A percentile compares a stretch with the other conserved stretches of the same genome.
phyloP scores from a whole-genome alignment of 2,888 invertebrate species.

The Melikaiella ostensackeni region DNA sequence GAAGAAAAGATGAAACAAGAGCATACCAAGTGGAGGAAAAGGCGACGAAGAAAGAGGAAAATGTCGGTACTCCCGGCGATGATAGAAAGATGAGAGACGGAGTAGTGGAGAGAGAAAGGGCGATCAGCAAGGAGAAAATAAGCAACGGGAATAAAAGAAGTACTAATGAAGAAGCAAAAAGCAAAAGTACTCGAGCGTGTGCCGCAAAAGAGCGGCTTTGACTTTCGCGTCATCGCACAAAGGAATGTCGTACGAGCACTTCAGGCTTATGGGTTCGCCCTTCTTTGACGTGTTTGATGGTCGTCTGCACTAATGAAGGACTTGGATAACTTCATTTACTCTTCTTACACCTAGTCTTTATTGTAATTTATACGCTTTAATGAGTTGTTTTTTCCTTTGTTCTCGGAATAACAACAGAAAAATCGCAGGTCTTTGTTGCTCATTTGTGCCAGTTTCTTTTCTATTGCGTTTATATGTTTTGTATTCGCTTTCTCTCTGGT shows the following conservation, averaged over 20 bases:
- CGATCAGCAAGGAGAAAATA: constrained; percentile 57
- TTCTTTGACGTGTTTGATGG: constrained; percentile 56
- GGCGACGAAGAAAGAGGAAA: constrained; percentile 51
- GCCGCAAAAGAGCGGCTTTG: constrained; percentile 51
- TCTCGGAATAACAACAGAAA: neutral
- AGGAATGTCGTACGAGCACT: constrained; percentile 54
- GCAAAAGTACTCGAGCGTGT: constrained; percentile 56
- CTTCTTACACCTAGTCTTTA: constrained; percentile 33
- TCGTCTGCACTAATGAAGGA: constrained; percentile 37
- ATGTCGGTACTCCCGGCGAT: constrained; percentile 48
- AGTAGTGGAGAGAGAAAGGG: constrained; percentile 28
- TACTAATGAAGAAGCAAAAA: constrained; percentile 63
- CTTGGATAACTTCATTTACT: constrained; percentile 32
- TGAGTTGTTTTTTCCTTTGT: constrained; percentile 19
- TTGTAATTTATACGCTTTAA: constrained; percentile 25
- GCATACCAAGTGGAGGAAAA: constrained; percentile 52
- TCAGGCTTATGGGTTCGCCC: constrained; percentile 49
- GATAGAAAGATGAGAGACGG: constrained; percentile 41
- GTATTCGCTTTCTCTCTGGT: neutral
- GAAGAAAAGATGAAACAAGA: constrained; percentile 41
- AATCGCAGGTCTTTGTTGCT: neutral
- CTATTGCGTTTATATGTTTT: neutral
- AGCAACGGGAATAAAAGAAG: constrained; percentile 59
- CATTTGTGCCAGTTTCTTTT: neutral
- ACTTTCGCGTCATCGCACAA: constrained; percentile 54